Conservation (phyloP, 35 echinoderm and acorn worm species). For the Hemicentrotus pulcherrimus region DNA sequence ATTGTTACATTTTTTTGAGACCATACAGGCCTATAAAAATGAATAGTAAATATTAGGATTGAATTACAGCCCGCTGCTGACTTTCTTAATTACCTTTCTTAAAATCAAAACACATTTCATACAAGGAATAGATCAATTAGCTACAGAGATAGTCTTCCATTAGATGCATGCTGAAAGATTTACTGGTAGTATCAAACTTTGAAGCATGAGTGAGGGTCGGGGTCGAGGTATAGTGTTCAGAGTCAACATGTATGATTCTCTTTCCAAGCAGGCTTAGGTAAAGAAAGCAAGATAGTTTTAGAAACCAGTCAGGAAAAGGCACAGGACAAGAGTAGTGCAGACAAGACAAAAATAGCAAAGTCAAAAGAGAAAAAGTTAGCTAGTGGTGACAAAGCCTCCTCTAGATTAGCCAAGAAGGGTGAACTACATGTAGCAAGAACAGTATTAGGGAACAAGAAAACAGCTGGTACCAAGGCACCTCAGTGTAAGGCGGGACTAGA, state of each 20-base stretch:
- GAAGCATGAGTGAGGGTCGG: not conserved
- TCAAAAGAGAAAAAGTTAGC: not conserved
- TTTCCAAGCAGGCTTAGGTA: not conserved
- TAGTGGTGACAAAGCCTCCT: not conserved
- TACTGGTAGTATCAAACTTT: not conserved
- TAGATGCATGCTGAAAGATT: not conserved
- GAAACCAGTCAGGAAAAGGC: not conserved
- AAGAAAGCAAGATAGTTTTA: slow-evolving; percentile 23
- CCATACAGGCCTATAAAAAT: too few species aligned
- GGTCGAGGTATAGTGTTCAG: not conserved
- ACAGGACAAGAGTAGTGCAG: not conserved
- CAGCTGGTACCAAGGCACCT: not conserved
- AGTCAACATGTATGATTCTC: not conserved
- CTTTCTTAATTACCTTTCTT: too few species aligned
- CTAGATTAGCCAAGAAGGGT: not conserved
- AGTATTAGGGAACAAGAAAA: not conserved
- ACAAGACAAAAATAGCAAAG: not conserved
- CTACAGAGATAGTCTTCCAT: not conserved
- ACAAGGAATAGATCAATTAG: too few species aligned
- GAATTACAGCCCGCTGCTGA: too few species aligned
- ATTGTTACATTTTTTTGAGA: too few species aligned
- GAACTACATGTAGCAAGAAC: not conserved
- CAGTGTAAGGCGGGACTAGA: not conserved
- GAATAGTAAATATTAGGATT: too few species aligned
- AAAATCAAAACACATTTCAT: too few species aligned